Conservation (phyloP, 2,797 vertebrate genomes). For the Serranus cabrilla region DNA sequence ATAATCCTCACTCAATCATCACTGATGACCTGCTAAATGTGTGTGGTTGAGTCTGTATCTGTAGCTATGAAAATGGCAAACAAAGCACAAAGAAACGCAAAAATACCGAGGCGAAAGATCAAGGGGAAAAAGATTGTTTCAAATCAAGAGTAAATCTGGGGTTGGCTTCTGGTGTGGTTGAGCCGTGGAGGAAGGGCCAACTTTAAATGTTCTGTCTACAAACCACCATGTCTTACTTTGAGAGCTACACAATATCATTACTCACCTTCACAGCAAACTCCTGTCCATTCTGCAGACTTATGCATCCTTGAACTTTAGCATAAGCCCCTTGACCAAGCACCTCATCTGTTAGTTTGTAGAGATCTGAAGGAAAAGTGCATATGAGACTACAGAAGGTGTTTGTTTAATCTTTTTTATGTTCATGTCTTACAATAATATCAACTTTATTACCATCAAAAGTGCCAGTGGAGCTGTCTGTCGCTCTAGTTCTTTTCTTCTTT, state of each 20-base stretch:
- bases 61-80: too few species aligned
- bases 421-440: background rate
- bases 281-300: conserved; percentile 92
- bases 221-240: background rate
- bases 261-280: conserved; percentile 96
- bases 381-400: background rate
- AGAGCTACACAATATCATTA: background rate
- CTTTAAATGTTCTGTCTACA: too few species aligned
- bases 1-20: too few species aligned
- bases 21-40: too few species aligned
- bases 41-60: too few species aligned
- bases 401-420: background rate
- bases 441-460: conserved; percentile 91
- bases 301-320: conserved; percentile 96
- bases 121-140: too few species aligned
- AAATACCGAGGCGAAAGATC: too few species aligned
- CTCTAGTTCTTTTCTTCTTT: conserved; percentile 92
- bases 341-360: conserved; percentile 95
- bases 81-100: too few species aligned
- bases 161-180: too few species aligned
- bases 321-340: conserved; percentile 95
- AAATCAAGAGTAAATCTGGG: too few species aligned
- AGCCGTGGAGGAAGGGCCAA: too few species aligned
- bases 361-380: conserved; percentile 81
- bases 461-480: conserved; percentile 89